A percentile compares a stretch with the other conserved stretches of the same genome.
Evolutionary conservation across 2,888 invertebrate genomes (phyloP).

Genomic region (Nezara viridula): DNA sequence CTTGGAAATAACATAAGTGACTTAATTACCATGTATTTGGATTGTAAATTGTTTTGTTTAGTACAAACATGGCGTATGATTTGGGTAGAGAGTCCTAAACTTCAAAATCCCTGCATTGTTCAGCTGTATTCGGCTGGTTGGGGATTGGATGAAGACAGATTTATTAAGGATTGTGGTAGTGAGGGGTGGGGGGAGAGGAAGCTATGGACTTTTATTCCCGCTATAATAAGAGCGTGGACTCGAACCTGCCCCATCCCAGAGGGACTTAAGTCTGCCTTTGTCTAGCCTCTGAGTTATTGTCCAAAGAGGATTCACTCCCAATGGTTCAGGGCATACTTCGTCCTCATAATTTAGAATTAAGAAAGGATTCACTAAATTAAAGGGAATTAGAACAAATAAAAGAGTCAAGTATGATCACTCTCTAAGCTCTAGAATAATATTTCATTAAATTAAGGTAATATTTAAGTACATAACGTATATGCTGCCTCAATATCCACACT

Average conservation of each 20-base stretch:
- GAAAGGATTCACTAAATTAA: background rate
- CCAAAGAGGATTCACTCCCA: background rate
- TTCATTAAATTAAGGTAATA: background rate
- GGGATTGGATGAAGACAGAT: background rate
- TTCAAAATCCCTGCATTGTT: too few relatives aligned
- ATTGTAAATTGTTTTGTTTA: too few relatives aligned
- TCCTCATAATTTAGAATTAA: background rate
- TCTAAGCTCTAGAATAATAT: background rate
- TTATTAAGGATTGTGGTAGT: background rate
- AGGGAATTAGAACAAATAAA: background rate
- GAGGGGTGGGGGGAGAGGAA: background rate
- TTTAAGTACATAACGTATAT: too few relatives aligned
- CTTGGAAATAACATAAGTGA: too few relatives aligned
- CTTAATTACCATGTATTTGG: too few relatives aligned
- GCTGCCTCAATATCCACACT: too few relatives aligned
- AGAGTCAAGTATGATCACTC: background rate
- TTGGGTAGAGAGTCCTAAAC: too few relatives aligned
- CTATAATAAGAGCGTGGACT: background rate
- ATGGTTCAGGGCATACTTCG: background rate
- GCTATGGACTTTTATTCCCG: background rate
- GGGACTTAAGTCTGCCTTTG: background rate
- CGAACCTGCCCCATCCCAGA: background rate
- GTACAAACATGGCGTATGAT: too few relatives aligned
- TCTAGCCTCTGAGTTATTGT: background rate
- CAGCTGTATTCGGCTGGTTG: too few relatives aligned